Evolutionary conservation across 2,888 invertebrate genomes (phyloP), one percentile per base, ranked within the genome.

Genomic region (Ennomos fuscantarius): DNA sequence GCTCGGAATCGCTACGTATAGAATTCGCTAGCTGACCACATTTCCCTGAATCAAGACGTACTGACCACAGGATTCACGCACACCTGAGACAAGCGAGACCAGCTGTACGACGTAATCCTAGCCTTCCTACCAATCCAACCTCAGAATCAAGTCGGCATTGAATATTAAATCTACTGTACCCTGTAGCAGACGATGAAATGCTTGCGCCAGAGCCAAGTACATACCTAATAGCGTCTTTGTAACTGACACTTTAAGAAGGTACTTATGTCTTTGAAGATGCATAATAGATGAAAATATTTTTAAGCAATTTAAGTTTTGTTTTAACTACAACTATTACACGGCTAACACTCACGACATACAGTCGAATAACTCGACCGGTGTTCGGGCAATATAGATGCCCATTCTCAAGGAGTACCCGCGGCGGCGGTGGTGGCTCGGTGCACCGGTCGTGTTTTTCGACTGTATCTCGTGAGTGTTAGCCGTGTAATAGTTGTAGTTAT

Each of bases 41-140:
- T 56, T 60, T 61, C 53, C 53, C 50, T 49, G 39, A 41, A 45
- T 41, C 52, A 43, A 53, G 49, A 54, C 53, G 34, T 54, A 53
- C 66, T 67, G 66, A 76, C 77, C 77, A 62, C 76, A 70, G 55
- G 49, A 53, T 46, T 47, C 68, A 65, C 65, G 67, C 68, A 67
- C 68, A 71, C 73, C 76, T 74, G 74, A 68, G 74, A 62, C 69
- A 55, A 55, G 41, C 52, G 45, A 58, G 60, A 63, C 60, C 67
- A 62, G 65, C 72, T 74, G 75, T 65, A 65, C 66, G 66, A 64
- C 68, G 67, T 73, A 72, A 70, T 66, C 71, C 62, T 64, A 55
- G 67, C 65, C 68, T 70, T 69, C 57, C 60, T 64, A 56, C 52
- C 65, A 51, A 65, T 46, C 52, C 55, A 50, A 66, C 60, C 62